Percentiles rank a stretch among this genome's conserved stretches.
Evolutionary conservation across 2,888 invertebrate species (phyloP).

Genomic region (Euproctis similis): DNA sequence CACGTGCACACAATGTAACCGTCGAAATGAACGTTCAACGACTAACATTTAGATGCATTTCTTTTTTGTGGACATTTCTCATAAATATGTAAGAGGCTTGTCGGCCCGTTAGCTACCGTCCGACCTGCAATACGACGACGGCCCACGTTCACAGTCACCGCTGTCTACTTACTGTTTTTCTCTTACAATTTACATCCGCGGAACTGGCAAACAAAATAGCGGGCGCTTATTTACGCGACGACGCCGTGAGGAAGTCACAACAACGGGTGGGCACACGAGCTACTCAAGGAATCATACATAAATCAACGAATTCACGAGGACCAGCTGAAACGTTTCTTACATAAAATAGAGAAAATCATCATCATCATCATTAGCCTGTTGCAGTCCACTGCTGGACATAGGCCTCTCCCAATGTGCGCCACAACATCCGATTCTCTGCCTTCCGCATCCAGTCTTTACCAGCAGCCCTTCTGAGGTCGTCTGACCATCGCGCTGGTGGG

Average conservation of each 20-base stretch:
- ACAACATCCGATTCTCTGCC: too few relatives aligned
- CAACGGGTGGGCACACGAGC: slow-evolving; percentile 53
- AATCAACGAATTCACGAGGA: slow-evolving; percentile 63
- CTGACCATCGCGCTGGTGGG: too few relatives aligned
- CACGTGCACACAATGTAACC: too few relatives aligned
- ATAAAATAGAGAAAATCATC: too few relatives aligned
- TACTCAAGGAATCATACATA: slow-evolving; percentile 55
- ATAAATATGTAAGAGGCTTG: slow-evolving; percentile 48
- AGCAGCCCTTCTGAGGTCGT: too few relatives aligned
- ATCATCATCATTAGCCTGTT: too few relatives aligned
- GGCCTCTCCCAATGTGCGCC: too few relatives aligned
- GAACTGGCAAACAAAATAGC: slow-evolving; percentile 58
- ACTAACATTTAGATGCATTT: slow-evolving; percentile 19
- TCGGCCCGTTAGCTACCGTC: slow-evolving; percentile 25
- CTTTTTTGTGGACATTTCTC: slow-evolving; percentile 39
- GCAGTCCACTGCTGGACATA: too few relatives aligned
- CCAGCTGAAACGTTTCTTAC: slow-evolving; percentile 55
- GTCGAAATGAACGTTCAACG: slow-evolving; percentile 19
- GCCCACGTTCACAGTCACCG: slow-evolving; percentile 9
- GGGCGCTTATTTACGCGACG: slow-evolving; percentile 62
- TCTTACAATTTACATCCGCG: slow-evolving; percentile 44
- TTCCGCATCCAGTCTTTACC: too few relatives aligned
- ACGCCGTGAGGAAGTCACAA: slow-evolving; percentile 57
- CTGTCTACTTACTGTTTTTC: slow-evolving; percentile 25
- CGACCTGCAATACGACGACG: slow-evolving; percentile 22